Percentiles rank a stretch among this genome's conserved stretches.
These are phyloP conservation scores for Drosophila ficusphila DNA, from an alignment of 1,140 invertebrate species.

Conservation along the genomic window DNA sequence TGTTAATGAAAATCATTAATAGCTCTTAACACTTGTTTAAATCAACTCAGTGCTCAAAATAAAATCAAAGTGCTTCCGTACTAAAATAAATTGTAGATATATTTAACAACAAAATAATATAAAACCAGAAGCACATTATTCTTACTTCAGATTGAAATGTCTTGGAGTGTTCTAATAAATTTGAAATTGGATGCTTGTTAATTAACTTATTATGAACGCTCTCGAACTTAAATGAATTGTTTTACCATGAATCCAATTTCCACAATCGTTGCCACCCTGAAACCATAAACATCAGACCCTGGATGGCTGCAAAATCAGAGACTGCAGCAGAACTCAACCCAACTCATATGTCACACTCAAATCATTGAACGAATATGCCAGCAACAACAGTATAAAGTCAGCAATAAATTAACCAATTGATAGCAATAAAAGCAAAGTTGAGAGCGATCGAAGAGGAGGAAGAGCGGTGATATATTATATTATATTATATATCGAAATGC, in stretches of 20 bases:
- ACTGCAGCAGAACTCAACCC: neutral
- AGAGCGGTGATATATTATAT: no score
- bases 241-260: neutral
- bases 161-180: no score
- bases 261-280: neutral
- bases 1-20: neutral
- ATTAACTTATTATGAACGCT: no score
- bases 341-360: neutral
- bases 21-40: no score
- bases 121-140: no score
- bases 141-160: no score
- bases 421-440: constrained; percentile 55
- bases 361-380: constrained; percentile 33
- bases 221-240: neutral
- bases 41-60: no score
- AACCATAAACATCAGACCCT: neutral
- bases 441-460: constrained; percentile 2
- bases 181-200: no score
- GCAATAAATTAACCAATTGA: constrained; percentile 53
- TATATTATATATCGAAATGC: constrained; percentile 47
- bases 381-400: constrained; percentile 5
- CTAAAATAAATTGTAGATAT: no score
- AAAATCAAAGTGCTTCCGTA: no score
- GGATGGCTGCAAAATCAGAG: neutral
- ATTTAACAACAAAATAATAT: no score